phyloP scores from a whole-genome alignment of 1,140 invertebrate genomes.

The Penaeus vannamei region DNA sequence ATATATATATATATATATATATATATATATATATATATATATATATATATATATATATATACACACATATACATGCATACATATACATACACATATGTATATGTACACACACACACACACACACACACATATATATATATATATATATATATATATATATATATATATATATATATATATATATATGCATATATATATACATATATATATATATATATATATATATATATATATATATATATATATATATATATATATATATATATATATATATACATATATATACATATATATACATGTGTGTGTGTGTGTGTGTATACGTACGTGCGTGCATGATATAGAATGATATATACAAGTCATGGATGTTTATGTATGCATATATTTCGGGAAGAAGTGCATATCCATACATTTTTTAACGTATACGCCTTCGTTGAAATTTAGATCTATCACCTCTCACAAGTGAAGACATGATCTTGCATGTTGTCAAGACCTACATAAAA shows the following conservation, averaged over 20 bases:
- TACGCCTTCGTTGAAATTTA: no score
- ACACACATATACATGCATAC: not conserved
- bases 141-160: not conserved
- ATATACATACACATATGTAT: slow-evolving; percentile 24
- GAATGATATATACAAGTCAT: no score
- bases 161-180: not conserved
- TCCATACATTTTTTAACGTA: no score
- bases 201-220: slow-evolving; percentile 3
- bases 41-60: slow-evolving; percentile 43
- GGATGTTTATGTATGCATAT: no score
- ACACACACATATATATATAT: not conserved
- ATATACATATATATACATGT: slow-evolving; percentile 5
- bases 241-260: slow-evolving; percentile 40
- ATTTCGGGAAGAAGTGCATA: no score
- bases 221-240: slow-evolving; percentile 43
- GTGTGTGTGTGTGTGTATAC: not conserved
- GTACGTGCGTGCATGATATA: not conserved
- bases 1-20: not conserved
- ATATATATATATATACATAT: slow-evolving; percentile 31
- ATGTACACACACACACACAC: slow-evolving; percentile 5
- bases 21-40: slow-evolving; percentile 31
- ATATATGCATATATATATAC: not conserved
- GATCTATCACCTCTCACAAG: no score
- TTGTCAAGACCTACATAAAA: no score
- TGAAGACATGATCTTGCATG: no score